Base-by-base conservation (phyloP, 2,113 vertebrate genomes). In the Melanostigma gelatinosum region DNA sequence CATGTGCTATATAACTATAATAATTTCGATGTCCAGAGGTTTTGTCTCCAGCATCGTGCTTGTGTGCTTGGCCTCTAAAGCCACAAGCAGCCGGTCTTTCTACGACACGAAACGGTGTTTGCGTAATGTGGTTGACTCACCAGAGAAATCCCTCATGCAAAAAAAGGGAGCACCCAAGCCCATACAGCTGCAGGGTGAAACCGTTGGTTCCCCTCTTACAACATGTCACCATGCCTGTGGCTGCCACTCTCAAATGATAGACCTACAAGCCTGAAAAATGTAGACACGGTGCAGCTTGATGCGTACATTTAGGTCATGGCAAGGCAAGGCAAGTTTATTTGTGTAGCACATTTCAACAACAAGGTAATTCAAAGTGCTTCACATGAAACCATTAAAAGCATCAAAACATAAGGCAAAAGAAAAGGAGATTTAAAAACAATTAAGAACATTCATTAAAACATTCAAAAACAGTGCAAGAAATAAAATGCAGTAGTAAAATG, bases 121-220 rank as follows among this genome's bases (percentile, higher is more conserved):
- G 80, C 4, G 44, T 85, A 86, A 77, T 52, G 68, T 20, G 52
- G 55, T 79, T 86, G 87, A 92, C 68, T 90, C 77, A 87, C 38
- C 76, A 77, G 66, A 74, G 34, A 86, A 74, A 65, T 71, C 86
- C 60, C 74, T 81, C 62, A 74, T 87, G 82, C 83, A 88, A 65
- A 85, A n/a, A 68, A 67, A 75, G 34, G 24, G 60, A 75, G 71
- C 29, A 67, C 4, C 32, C 42, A 15, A 32, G n/a, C 75, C 48
- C n/a, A 46, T 69, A 80, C 85, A 92, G 87, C 90, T 92, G 91
- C 92, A 84, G 64, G 74, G 40, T 71, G 77, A 80, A 88, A 90
- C 77, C n/a, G 84, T 90, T 87, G 82, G 52, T 79, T 52, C 80
- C 63, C 52, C 54, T 80, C 60, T 72, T 13, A 72, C 68, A 68